Evolutionary conservation across 2,113 vertebrate species (phyloP).

Genomic region (Siphamia tubifer): DNA sequence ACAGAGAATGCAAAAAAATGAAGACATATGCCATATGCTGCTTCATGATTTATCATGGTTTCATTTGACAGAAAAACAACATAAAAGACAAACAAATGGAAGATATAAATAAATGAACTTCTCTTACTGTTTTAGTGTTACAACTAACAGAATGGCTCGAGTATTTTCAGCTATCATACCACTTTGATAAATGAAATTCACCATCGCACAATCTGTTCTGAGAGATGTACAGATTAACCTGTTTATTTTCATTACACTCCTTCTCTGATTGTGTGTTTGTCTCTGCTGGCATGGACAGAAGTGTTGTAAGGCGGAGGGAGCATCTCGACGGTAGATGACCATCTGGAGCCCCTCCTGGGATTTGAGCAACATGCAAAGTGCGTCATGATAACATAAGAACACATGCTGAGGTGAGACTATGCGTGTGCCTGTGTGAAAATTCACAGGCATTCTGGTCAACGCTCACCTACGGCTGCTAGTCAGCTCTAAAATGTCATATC

Average conservation of each 20-base stretch:
- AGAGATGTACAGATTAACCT: neutral
- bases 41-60: neutral
- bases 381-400: constrained; percentile 39
- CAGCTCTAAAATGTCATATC: too few species aligned
- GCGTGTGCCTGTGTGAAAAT: neutral
- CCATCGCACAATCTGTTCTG: neutral
- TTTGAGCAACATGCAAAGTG: constrained; percentile 45
- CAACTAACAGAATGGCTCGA: neutral
- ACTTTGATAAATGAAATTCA: neutral
- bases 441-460: too few species aligned
- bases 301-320: neutral
- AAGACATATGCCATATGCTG: neutral
- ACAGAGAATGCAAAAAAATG: neutral
- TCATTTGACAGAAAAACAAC: constrained; percentile 16
- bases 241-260: neutral
- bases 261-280: constrained; percentile 1
- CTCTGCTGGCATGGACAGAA: neutral
- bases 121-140: neutral
- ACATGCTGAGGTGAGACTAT: constrained; percentile 17
- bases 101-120: neutral
- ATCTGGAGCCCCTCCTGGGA: constrained; percentile 60
- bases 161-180: neutral
- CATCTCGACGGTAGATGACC: constrained; percentile 28
- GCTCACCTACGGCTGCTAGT: too few species aligned
- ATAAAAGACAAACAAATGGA: neutral